These are phyloP conservation scores for Calcarius lapponicus DNA, from an alignment of 2,797 vertebrate species.

Conservation along the genomic window DNA sequence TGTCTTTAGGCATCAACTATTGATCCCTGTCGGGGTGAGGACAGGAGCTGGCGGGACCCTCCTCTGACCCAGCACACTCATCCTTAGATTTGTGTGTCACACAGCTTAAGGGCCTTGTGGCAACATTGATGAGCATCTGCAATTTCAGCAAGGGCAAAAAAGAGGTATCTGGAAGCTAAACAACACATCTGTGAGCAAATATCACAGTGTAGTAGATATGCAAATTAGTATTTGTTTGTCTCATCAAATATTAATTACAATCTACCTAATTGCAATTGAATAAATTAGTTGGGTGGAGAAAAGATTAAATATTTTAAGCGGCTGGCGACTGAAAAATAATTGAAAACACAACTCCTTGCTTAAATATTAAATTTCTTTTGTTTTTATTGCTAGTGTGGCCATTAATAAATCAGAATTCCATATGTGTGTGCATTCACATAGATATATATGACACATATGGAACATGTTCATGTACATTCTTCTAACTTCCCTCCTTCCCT, in stretches of 20 bases:
- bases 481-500: background rate
- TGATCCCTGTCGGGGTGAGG: background rate
- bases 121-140: background rate
- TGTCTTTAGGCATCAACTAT: background rate
- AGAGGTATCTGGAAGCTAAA: background rate
- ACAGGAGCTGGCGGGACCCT: background rate
- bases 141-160: background rate
- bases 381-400: background rate
- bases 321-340: background rate
- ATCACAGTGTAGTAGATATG: background rate
- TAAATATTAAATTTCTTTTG: background rate
- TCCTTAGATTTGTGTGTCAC: background rate
- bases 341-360: background rate
- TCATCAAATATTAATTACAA: conserved; percentile 32
- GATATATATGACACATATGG: background rate
- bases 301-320: conserved; percentile 15
- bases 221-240: background rate
- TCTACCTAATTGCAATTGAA: background rate
- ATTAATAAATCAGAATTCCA: background rate
- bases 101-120: background rate
- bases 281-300: background rate
- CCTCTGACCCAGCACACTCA: background rate
- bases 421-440: background rate
- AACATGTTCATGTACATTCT: background rate
- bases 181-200: background rate